phyloP scores from a whole-genome alignment of 2,888 invertebrate species.

The Pomacea canaliculata region DNA sequence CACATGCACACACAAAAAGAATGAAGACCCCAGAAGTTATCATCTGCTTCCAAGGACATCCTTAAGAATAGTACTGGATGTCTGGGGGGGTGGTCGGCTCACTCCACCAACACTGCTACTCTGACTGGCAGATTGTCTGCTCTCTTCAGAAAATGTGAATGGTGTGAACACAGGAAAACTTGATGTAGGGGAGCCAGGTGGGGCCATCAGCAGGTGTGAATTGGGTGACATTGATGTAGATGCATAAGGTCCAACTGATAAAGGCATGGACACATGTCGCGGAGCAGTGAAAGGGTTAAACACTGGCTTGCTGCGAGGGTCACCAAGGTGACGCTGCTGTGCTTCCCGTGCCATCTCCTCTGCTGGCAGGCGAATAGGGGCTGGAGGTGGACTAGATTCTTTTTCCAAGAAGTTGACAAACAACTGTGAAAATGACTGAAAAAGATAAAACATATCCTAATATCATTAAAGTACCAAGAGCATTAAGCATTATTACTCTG shows the following conservation, averaged over 20 bases:
- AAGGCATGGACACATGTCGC: constrained; percentile 58
- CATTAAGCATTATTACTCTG: too few relatives aligned
- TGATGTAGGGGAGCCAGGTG: constrained; percentile 44
- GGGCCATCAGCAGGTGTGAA: constrained; percentile 48
- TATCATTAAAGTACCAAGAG: background rate
- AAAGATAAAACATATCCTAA: constrained; percentile 30
- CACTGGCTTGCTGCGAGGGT: constrained; percentile 37
- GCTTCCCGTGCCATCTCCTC: constrained; percentile 67
- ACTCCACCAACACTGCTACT: constrained; percentile 42
- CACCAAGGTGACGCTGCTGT: constrained; percentile 45
- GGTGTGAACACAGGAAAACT: constrained; percentile 50
- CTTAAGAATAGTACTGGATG: constrained; percentile 57
- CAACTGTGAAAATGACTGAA: constrained; percentile 78
- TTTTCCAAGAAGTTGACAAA: constrained; percentile 86
- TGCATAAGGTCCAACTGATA: constrained; percentile 20
- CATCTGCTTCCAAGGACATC: constrained; percentile 57
- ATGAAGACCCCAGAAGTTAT: constrained; percentile 3
- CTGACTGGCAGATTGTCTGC: constrained; percentile 34
- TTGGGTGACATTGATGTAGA: constrained; percentile 17
- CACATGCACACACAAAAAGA: too few relatives aligned
- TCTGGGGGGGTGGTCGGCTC: constrained; percentile 39
- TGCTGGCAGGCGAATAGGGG: constrained; percentile 65
- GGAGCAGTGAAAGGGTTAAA: constrained; percentile 68
- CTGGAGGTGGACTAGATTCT: constrained; percentile 79
- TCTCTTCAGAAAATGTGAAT: constrained; percentile 34